Percentiles rank a stretch among this genome's conserved stretches.
These are phyloP conservation scores for Chymomyza amoena DNA, from an alignment of 2,888 invertebrate genomes.

Conservation along the genomic window DNA sequence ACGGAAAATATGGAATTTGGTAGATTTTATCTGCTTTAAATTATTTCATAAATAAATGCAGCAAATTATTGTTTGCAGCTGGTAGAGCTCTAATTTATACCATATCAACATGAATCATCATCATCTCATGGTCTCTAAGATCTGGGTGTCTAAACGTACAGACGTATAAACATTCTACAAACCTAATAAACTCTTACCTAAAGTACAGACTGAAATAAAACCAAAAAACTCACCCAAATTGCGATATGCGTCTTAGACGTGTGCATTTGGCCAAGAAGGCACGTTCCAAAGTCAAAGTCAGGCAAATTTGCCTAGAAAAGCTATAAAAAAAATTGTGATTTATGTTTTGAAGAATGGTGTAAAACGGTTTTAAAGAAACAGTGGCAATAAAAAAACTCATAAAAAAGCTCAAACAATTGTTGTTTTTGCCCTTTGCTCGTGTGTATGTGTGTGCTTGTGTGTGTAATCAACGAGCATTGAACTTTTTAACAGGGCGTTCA, in stretches of 20 bases:
- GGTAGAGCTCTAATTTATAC: too few species aligned
- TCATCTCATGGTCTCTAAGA: too few species aligned
- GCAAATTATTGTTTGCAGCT: too few species aligned
- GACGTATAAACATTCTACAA: too few species aligned
- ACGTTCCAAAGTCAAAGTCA: constrained; percentile 44
- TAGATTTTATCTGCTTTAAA: too few species aligned
- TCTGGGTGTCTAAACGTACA: too few species aligned
- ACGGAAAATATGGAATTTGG: too few species aligned
- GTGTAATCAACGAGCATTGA: constrained; percentile 62
- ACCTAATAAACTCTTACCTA: too few species aligned
- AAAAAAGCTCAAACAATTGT: constrained; percentile 24
- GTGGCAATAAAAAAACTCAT: neutral
- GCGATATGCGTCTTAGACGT: constrained; percentile 32
- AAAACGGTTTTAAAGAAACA: neutral
- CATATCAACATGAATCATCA: too few species aligned
- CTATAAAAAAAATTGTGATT: constrained; percentile 44
- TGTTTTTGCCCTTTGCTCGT: constrained; percentile 1
- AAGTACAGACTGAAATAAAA: neutral
- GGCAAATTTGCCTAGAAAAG: constrained; percentile 36
- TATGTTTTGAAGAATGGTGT: constrained; percentile 52
- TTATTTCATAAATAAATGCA: too few species aligned
- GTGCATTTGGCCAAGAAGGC: constrained; percentile 23
- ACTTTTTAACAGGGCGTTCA: constrained; percentile 32
- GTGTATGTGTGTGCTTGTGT: neutral
- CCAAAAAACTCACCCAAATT: constrained; percentile 22